Evolutionary conservation across 2,797 vertebrate genomes (phyloP).

Genomic region (Hapalemur alaotrensis): DNA sequence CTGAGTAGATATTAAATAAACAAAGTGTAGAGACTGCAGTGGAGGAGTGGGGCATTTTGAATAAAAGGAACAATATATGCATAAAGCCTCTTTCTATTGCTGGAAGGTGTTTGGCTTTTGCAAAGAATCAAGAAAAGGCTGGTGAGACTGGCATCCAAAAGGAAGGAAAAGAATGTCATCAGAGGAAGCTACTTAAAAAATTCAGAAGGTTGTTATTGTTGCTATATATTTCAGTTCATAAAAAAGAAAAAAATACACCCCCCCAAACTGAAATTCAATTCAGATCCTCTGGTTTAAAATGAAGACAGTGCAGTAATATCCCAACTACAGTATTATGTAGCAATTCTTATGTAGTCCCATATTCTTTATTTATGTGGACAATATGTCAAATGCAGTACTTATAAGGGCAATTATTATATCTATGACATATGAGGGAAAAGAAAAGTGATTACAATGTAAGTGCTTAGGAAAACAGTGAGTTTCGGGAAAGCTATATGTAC

Average conservation of each 20-base stretch:
- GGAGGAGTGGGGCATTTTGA: neutral
- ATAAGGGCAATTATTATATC: neutral
- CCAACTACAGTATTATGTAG: neutral
- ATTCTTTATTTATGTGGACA: neutral
- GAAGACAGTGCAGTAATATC: neutral
- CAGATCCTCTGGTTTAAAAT: neutral
- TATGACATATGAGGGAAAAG: neutral
- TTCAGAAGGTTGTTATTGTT: neutral
- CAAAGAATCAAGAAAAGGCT: neutral
- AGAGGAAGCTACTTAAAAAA: neutral
- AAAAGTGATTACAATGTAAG: neutral
- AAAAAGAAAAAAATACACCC: neutral
- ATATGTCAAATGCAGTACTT: neutral
- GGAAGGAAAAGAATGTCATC: neutral
- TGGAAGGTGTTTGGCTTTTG: neutral
- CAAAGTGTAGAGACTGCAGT: neutral
- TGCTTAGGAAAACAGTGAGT: neutral
- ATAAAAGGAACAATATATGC: neutral
- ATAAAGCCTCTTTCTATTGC: neutral
- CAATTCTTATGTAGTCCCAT: neutral
- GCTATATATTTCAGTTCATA: neutral
- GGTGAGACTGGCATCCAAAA: neutral
- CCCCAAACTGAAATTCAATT: neutral
- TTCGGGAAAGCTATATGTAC: neutral
- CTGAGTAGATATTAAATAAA: neutral